These are phyloP conservation scores for Tachuris rubrigastra DNA, from an alignment of 2,113 vertebrate species.

Conservation along the genomic window DNA sequence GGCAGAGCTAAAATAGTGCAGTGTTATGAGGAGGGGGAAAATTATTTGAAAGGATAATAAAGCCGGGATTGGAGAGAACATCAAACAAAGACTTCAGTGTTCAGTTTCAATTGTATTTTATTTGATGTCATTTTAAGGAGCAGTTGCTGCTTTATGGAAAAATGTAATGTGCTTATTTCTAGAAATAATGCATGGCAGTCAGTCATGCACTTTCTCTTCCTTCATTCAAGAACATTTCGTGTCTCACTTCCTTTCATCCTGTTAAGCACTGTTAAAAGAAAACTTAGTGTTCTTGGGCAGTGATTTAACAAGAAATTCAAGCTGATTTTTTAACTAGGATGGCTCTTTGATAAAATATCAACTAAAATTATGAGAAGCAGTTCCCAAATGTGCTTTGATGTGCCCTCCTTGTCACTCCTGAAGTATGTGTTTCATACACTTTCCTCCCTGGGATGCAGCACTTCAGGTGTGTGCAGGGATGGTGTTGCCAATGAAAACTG, in stretches of 20 bases:
- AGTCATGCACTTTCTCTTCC: neutral
- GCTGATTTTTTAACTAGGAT: neutral
- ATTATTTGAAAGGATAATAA: neutral
- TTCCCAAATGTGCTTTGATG: neutral
- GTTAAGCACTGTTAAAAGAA: neutral
- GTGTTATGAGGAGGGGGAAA: neutral
- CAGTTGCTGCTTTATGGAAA: neutral
- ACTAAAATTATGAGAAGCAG: neutral
- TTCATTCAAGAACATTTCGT: neutral
- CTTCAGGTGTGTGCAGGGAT: neutral
- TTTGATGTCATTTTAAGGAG: neutral
- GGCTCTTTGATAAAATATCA: neutral
- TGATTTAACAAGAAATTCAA: neutral
- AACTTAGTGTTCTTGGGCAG: neutral
- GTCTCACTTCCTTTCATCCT: neutral
- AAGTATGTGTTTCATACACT: rapidly evolving
- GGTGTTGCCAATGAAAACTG: neutral
- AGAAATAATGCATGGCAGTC: neutral
- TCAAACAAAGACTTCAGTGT: neutral
- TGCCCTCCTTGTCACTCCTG: neutral
- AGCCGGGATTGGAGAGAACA: neutral
- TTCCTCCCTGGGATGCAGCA: rapidly evolving
- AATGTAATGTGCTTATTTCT: neutral
- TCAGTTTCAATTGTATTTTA: neutral
- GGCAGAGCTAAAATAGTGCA: neutral